Evolutionary conservation across 2,113 vertebrate genomes (phyloP).

Genomic region (Paralichthys olivaceus): DNA sequence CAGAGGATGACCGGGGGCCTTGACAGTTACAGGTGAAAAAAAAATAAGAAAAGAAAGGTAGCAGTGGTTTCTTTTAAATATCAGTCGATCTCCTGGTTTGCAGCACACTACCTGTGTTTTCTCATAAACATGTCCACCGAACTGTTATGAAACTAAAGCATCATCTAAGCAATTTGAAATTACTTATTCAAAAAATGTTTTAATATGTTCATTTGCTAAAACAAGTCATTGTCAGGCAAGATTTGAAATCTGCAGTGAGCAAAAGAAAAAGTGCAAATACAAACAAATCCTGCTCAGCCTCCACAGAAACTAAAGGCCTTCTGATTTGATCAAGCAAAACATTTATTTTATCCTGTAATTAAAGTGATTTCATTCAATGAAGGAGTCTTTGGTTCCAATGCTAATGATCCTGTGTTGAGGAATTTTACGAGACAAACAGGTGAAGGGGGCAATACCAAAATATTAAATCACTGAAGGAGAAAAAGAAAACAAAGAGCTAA

Average conservation of each 20-base stretch:
- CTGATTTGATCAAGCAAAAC: constrained; percentile 63
- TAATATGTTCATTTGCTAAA: constrained; percentile 21
- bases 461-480: constrained; percentile 65
- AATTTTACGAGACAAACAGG: constrained; percentile 47
- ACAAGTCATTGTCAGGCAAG: constrained; percentile 28
- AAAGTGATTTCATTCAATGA: constrained; percentile 69
- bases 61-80: too few relatives aligned
- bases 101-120: neutral
- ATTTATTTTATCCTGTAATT: constrained; percentile 62
- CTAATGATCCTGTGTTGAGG: constrained; percentile 39
- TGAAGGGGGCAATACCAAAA: constrained; percentile 56
- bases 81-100: too few relatives aligned
- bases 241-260: constrained; percentile 10
- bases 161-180: neutral
- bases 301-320: constrained; percentile 46
- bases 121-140: neutral
- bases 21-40: neutral
- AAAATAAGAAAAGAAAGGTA: neutral
- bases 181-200: neutral
- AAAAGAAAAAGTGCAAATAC: constrained; percentile 43
- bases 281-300: constrained; percentile 56
- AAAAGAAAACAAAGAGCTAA: constrained; percentile 60
- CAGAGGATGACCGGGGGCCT: neutral
- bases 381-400: constrained; percentile 49
- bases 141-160: neutral